Base-by-base conservation (phyloP, 1,140 invertebrate genomes). In the Lutraria rhynchaena region DNA sequence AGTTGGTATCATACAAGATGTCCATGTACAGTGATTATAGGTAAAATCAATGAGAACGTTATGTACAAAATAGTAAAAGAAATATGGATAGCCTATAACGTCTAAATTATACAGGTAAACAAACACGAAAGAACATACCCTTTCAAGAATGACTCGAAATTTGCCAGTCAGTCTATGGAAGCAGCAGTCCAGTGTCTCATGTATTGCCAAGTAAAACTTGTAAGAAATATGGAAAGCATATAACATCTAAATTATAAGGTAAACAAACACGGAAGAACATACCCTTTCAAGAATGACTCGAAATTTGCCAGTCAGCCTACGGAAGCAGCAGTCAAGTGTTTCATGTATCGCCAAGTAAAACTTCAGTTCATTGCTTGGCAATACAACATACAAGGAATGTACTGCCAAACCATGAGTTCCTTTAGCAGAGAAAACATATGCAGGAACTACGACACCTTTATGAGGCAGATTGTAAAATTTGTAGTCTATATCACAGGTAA, bases 381-480 rank as follows among this genome's bases (percentile, higher is more conserved):
- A 77, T 17, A 90, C 84, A 17, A 90, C 33, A 15, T 86, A 84
- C 33, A 90, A 31, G 13, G 85, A 81, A 53, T 90, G 87, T 15
- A 90, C 80, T n/a, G 80, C 75, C 3, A 87, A 41, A 17, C 85
- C 87, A 58, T 51, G 44, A n/a, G 57, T 76, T 29, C 81, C 78
- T 60, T 83, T 85, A 1, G 88, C 89, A 81, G 85, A 86, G 67
- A 90, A 90, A 53, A 90, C 83, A 83, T 89, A 90, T 17, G 87
- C 81, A 31, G 88, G 83, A 22, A 89, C 86, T 22, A 88, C 75
- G 15, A 89, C 70, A 31, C 78, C 83, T 73, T 87, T 88, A 44
- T 88, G 86, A 29, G 86, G 82, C 61, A 90, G 83, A 53, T 84
- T 85, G 75, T 85, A 89, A 57, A 90, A 88, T 46, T 89, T 88